Percentiles rank a stretch among this genome's conserved stretches.
Evolutionary conservation across 2,797 vertebrate species (phyloP).

Genomic region (Lagorchestes hirsutus): DNA sequence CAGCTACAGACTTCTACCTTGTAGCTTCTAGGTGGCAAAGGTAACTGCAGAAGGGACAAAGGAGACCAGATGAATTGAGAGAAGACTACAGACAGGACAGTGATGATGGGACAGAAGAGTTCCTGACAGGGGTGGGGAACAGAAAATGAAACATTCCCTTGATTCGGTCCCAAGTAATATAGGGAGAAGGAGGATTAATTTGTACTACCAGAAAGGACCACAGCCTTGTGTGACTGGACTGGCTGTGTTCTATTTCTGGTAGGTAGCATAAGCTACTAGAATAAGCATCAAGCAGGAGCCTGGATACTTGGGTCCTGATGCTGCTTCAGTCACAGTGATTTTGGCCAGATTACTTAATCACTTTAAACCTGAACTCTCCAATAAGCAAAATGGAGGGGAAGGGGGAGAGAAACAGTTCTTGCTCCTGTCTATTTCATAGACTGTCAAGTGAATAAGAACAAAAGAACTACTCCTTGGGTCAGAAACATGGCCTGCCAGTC

Average conservation of each 20-base stretch:
- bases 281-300: not conserved
- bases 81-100: not conserved
- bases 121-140: not conserved
- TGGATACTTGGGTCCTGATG: not conserved
- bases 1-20: not conserved
- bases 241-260: not conserved
- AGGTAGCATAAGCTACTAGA: not conserved
- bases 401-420: not conserved
- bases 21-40: not conserved
- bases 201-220: not conserved
- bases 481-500: not conserved
- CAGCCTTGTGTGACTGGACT: not conserved
- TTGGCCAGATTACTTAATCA: not conserved
- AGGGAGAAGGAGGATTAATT: not conserved
- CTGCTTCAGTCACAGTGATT: not conserved
- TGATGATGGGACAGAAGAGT: not conserved
- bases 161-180: not conserved
- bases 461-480: not conserved
- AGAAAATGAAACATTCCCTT: not conserved
- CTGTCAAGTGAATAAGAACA: not conserved
- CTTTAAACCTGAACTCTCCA: slow-evolving; percentile 12
- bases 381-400: not conserved
- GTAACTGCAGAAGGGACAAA: not conserved
- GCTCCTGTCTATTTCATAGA: not conserved
- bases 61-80: not conserved